These are phyloP conservation scores for Euura lappo DNA, from an alignment of 1,140 invertebrate species.

Conservation along the genomic window DNA sequence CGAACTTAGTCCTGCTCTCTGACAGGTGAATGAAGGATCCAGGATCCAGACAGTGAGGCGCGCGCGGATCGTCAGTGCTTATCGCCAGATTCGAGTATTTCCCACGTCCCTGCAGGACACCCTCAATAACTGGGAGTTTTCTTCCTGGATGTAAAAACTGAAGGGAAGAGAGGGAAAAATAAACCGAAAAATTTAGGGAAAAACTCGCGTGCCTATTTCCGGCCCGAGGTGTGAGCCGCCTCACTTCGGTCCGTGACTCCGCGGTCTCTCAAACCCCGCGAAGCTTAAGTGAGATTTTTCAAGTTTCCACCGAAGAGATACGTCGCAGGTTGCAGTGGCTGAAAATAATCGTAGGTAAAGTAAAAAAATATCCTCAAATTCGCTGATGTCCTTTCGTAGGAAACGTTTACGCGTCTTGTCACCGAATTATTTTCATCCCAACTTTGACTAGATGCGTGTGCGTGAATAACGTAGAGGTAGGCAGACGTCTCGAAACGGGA, in stretches of 20 bases:
- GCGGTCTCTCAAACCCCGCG: not conserved
- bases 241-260: not conserved
- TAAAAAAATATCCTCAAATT: not conserved
- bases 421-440: slow-evolving; percentile 53
- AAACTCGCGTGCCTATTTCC: not conserved
- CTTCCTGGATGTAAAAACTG: not conserved
- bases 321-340: not conserved
- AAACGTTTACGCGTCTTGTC: slow-evolving; percentile 15
- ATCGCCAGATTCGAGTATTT: slow-evolving; percentile 33
- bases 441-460: slow-evolving; percentile 49
- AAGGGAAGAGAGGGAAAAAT: too few relatives aligned
- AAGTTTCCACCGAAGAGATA: not conserved
- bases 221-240: not conserved
- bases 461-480: slow-evolving; percentile 26
- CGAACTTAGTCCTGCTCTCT: slow-evolving; percentile 35
- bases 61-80: slow-evolving; percentile 14
- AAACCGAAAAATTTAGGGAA: too few relatives aligned
- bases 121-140: not conserved
- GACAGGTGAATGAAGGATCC: slow-evolving; percentile 55
- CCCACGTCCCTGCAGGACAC: slow-evolving; percentile 31
- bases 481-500: not conserved
- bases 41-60: slow-evolving; percentile 21
- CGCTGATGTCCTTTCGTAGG: not conserved
- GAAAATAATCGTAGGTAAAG: not conserved
- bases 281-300: slow-evolving; percentile 7